phyloP scores from a whole-genome alignment of 2,888 invertebrate genomes.

The Mythimna lalbum region DNA sequence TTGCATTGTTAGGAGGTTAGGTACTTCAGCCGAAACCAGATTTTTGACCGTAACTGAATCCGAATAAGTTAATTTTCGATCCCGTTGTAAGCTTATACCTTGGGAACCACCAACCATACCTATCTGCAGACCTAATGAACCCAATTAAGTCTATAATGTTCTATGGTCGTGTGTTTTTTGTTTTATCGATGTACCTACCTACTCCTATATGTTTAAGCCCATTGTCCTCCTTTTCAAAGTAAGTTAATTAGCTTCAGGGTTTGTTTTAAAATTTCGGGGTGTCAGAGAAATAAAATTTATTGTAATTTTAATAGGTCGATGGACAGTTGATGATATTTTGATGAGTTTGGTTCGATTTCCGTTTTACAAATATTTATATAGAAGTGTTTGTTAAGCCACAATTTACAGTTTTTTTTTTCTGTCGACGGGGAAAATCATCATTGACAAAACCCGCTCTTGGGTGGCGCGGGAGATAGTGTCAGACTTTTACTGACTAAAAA shows the following conservation, averaged over 20 bases:
- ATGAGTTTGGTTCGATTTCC: not conserved
- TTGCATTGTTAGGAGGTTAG: too few relatives aligned
- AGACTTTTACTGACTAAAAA: too few relatives aligned
- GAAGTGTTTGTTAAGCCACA: too few relatives aligned
- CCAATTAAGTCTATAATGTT: conserved; percentile 40
- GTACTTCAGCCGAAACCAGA: too few relatives aligned
- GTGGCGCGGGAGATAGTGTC: too few relatives aligned
- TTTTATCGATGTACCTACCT: conserved; percentile 3
- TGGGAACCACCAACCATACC: not conserved
- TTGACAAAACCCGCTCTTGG: too few relatives aligned
- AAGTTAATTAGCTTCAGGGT: not conserved
- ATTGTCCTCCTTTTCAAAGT: not conserved
- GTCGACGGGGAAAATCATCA: too few relatives aligned
- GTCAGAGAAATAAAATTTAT: not conserved
- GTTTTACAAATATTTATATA: too few relatives aligned
- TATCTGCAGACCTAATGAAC: conserved; percentile 32
- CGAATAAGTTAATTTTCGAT: not conserved
- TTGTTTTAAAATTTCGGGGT: not conserved
- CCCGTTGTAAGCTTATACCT: conserved; percentile 15
- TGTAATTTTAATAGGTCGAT: not conserved
- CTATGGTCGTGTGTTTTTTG: conserved; percentile 22
- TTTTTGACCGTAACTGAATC: too few relatives aligned
- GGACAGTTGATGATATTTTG: not conserved
- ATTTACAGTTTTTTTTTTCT: too few relatives aligned
- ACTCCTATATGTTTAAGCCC: not conserved